Percentiles rank a stretch among this genome's conserved stretches.
Evolutionary conservation across 1,140 invertebrate species (phyloP).

Genomic region (Pygmarrhopalites habei): DNA sequence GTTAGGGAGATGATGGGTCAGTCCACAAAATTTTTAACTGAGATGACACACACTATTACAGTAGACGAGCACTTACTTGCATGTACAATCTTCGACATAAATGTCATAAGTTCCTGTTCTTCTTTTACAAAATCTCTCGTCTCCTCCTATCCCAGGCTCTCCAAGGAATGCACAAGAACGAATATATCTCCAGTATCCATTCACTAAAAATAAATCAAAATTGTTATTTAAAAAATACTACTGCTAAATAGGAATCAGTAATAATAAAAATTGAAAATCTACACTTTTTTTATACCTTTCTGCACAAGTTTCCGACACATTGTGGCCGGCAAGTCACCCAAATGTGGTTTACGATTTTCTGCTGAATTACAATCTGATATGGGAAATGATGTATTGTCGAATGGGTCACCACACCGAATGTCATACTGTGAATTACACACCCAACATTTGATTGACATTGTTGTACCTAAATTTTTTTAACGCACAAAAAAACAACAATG

Average conservation of each 20-base stretch:
- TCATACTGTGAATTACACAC: slow-evolving; percentile 79
- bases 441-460: slow-evolving; percentile 76
- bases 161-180: slow-evolving; percentile 82
- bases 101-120: slow-evolving; percentile 86
- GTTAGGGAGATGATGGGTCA: no score
- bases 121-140: slow-evolving; percentile 84
- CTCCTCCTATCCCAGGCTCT: slow-evolving; percentile 78
- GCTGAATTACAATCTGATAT: slow-evolving; percentile 74
- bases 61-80: slow-evolving; percentile 49
- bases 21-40: no score
- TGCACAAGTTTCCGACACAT: slow-evolving; percentile 91
- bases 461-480: not conserved
- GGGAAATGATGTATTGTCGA: slow-evolving; percentile 79
- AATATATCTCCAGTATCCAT: slow-evolving; percentile 84
- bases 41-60: no score
- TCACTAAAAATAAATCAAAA: slow-evolving; percentile 52
- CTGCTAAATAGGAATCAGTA: no score
- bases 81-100: slow-evolving; percentile 88
- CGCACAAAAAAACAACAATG: not conserved
- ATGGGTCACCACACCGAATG: slow-evolving; percentile 85
- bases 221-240: slow-evolving; percentile 7
- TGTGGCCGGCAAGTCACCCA: slow-evolving; percentile 61
- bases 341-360: slow-evolving; percentile 42
- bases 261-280: no score
- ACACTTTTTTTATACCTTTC: no score